Conservation (phyloP, 2,797 vertebrate genomes). For the Leucoraja ocellata region DNA sequence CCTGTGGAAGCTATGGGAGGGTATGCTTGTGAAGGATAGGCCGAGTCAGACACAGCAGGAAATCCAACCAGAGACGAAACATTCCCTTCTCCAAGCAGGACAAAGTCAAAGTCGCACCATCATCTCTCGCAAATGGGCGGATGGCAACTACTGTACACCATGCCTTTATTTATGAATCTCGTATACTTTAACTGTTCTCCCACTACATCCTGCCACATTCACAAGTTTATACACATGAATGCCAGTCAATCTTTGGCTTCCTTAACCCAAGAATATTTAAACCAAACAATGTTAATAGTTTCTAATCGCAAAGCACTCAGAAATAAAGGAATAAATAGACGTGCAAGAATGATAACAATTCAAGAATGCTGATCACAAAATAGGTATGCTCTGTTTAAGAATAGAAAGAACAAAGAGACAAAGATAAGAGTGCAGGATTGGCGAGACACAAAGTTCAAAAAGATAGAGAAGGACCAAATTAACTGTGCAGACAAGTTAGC, state of each 20-base stretch:
- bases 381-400: background rate
- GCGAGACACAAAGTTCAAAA: background rate
- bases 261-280: background rate
- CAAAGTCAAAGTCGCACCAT: no score
- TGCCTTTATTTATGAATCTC: no score
- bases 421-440: slow-evolving; percentile 12
- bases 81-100: no score
- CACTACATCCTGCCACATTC: no score
- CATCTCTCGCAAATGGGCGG: no score
- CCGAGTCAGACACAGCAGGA: no score
- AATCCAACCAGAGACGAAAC: no score
- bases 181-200: no score
- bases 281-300: background rate
- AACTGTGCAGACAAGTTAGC: background rate
- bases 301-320: background rate
- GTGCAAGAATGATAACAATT: background rate
- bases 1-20: no score
- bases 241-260: background rate
- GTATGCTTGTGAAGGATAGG: no score
- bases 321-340: background rate
- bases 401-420: background rate
- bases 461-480: background rate
- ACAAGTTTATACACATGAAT: background rate
- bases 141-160: no score
- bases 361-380: background rate